phyloP scores from a whole-genome alignment of 2,888 invertebrate genomes.

The Hermodice carunculata region DNA sequence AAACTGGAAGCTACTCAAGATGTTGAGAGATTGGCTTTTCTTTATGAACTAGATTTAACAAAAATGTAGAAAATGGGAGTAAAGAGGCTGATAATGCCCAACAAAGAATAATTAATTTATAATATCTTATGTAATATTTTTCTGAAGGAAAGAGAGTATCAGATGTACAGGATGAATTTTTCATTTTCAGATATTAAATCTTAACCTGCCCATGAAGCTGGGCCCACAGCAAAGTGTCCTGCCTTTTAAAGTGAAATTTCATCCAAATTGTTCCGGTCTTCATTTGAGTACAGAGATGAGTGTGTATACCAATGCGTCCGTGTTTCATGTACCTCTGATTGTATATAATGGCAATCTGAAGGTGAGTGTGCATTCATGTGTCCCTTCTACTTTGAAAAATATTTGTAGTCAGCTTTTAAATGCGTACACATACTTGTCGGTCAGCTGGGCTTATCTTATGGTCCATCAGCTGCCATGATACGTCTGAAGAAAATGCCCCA shows the following conservation, averaged over 20 bases:
- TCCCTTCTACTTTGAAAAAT: background rate
- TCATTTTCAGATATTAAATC: conserved; percentile 70
- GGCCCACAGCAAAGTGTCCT: conserved; percentile 74
- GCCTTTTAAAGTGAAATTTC: conserved; percentile 71
- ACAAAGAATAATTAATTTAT: too few relatives aligned
- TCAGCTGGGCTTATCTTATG: too few relatives aligned
- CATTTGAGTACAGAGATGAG: conserved; percentile 77
- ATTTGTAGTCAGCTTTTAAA: background rate
- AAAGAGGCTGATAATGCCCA: too few relatives aligned
- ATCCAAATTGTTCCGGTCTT: conserved; percentile 73
- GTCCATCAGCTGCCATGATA: background rate
- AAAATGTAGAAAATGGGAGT: too few relatives aligned
- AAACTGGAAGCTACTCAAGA: too few relatives aligned
- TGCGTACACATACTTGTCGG: background rate
- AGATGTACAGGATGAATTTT: too few relatives aligned
- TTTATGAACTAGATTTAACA: too few relatives aligned
- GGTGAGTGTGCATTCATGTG: conserved; percentile 65
- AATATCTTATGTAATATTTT: too few relatives aligned
- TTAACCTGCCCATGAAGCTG: conserved; percentile 74
- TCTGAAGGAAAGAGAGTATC: too few relatives aligned
- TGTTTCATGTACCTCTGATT: conserved; percentile 78
- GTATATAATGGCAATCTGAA: conserved; percentile 81
- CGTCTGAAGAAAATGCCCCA: too few relatives aligned
- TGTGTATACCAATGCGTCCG: conserved; percentile 82
- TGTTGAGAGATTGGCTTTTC: too few relatives aligned